Evolutionary conservation across 2,888 invertebrate species (phyloP), one percentile per base, ranked within the genome.

Genomic region (Hypolimnas misippus): DNA sequence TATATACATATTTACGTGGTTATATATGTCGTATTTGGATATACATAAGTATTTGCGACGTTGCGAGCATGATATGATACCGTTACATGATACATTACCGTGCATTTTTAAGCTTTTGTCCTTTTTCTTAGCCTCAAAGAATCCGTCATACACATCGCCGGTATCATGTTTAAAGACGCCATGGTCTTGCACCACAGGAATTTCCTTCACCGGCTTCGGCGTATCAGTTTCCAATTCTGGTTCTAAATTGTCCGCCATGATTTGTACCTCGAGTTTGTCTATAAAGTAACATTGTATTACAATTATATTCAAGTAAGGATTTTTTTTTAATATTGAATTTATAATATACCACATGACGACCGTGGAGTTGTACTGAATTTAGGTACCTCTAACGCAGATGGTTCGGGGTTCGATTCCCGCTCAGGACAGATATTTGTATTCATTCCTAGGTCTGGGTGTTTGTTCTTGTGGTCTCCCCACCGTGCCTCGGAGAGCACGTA

Each of bases 91-190:
- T 29, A 44, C 12, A 12, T 33, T 69, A 93, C 93, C 93, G 33
- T 92, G 82, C 85, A 91, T 93, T 71, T 83, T 86, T 17, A 89
- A 71, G 33, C 70, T 73, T 16, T 73, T 78, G 59, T 86, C 93
- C 67, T 87, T 92, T 68, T 91, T 89, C 76, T 92, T 92, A 0
- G 93, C 91, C 72, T 93, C 92, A 70, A 93, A 95, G 54, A 77
- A 89, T 0, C 94, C 95, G 0, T 88, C 83, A 67, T 94, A 95
- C 1, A 70, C 82, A 67, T 95, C 94, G 0, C 93, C 94, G 49
- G 94, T 95, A 0, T 83, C 77, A 68, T 93, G 93, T 8, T 71
- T 67, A 72, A 94, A 94, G 40, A 79, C 76, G 0, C 86, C 91
- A 7, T 79, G 72, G 59, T 86, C 90, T 17, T 83, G 83, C 1